These are phyloP conservation scores for Sebastes hubbsi DNA, from an alignment of 2,797 vertebrate species.

Conservation along the genomic window DNA sequence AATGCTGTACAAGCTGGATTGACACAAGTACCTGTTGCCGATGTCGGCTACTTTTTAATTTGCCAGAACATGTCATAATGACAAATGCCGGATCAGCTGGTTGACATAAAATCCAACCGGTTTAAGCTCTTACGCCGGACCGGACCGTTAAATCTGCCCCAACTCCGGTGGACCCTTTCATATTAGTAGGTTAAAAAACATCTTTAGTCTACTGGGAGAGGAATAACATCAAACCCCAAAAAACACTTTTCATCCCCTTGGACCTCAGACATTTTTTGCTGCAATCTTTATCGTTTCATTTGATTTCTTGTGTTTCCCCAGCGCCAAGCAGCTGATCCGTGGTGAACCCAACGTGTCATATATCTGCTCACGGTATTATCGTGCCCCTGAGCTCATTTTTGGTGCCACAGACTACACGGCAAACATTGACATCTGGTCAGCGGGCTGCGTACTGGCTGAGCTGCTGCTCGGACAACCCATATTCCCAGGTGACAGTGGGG, in stretches of 20 bases:
- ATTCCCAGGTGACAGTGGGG: constrained; percentile 93
- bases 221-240: neutral
- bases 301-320: constrained; percentile 53
- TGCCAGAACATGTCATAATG: neutral
- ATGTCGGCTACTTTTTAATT: neutral
- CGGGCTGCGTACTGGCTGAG: constrained; percentile 91
- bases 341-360: constrained; percentile 94
- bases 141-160: neutral
- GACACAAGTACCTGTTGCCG: no score
- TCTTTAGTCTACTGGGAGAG: neutral
- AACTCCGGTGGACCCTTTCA: neutral
- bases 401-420: constrained; percentile 94
- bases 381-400: constrained; percentile 93
- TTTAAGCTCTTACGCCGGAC: no score
- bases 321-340: constrained; percentile 91
- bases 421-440: constrained; percentile 95
- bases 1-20: no score
- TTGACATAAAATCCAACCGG: neutral
- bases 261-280: neutral
- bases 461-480: constrained; percentile 92
- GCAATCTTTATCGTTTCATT: neutral
- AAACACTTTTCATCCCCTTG: neutral
- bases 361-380: constrained; percentile 94
- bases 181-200: neutral
- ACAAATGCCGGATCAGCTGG: neutral